phyloP scores from a whole-genome alignment of 2,113 vertebrate species.

The Centropus unirufus region DNA sequence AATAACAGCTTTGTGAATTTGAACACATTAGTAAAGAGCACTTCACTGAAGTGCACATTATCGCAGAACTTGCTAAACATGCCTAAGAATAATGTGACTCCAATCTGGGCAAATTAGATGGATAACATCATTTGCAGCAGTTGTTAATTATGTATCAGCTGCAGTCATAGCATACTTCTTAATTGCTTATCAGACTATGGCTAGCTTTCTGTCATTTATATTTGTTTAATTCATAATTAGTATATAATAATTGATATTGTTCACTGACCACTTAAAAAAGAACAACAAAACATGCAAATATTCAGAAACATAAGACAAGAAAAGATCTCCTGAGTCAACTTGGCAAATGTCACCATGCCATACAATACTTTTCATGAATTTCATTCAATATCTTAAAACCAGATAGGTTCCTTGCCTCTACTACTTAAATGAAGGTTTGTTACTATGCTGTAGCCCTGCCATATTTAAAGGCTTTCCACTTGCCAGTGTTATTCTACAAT shows the following conservation, averaged over 20 bases:
- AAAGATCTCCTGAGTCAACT: not conserved
- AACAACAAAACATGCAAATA: not conserved
- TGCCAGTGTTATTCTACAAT: constrained; percentile 5
- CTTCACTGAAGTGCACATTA: constrained; percentile 58
- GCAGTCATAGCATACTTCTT: constrained; percentile 9
- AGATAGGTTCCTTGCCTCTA: not conserved
- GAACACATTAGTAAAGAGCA: constrained; percentile 38
- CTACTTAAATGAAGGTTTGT: not conserved
- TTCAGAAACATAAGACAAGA: not conserved
- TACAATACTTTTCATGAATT: not conserved
- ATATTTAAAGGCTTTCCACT: not conserved
- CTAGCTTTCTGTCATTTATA: constrained; percentile 19
- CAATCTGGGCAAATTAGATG: constrained; percentile 11
- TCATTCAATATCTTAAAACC: not conserved
- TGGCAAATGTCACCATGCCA: not conserved
- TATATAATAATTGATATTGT: not conserved
- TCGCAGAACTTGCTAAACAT: constrained; percentile 12
- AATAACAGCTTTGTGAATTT: constrained; percentile 40
- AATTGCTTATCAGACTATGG: constrained; percentile 16
- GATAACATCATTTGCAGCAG: constrained; percentile 5
- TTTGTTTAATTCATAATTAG: constrained; percentile 26
- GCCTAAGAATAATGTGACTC: not conserved
- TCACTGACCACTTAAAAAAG: not conserved
- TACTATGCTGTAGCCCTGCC: not conserved
- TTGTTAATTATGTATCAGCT: constrained; percentile 39